Base-by-base conservation (phyloP, 1,140 invertebrate genomes). In the Dermatophagoides farinae region DNA sequence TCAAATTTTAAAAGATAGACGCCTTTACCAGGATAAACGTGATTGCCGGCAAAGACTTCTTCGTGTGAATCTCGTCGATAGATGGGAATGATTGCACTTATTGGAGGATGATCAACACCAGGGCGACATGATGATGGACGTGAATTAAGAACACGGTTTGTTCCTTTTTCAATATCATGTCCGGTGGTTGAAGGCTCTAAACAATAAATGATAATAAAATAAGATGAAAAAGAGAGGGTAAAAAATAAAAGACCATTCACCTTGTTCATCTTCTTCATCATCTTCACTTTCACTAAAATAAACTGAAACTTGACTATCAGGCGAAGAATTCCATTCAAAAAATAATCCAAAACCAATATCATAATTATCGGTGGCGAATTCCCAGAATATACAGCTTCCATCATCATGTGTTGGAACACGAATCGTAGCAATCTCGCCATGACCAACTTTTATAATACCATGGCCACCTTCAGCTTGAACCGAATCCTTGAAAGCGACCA, bases 1-100 rank as follows among this genome's bases (percentile, higher is more conserved):
- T 99, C 95, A 74, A 99, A 99, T 76, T 98, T 99, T 10, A 99
- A 77, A 70, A 97, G 75, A 75, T 99, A 99, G 41, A 97, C 86
- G 41, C 96, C 95, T 75, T 88, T 82, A 20, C 88, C 93, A 6
- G 96, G 95, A 75, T 98, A 98, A 25, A 81, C 77, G 74, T 99
- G 96, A 65, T 86, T 91, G 10, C 95, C 95, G 47, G 89, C 91
- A 69, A 97, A 97, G 0, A 98, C 89, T 77, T 97, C 90, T 69
- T 86, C 81, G 67, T 97, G 92, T 66, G 88, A 91, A 73, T 98
- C 92, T 64, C 95, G 79, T 68, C 96, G 79, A 73, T 88, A 97
- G 12, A 97, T 83, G 55, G 95, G 85, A 62, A 93, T 85, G 65
- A 90, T 82, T 53, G 85, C 80, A 63, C 84, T 84, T 40, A 82